A percentile compares a stretch with the other conserved stretches of the same genome.
phyloP scores from a whole-genome alignment of 2,797 vertebrate genomes.

The Paguma larvata region DNA sequence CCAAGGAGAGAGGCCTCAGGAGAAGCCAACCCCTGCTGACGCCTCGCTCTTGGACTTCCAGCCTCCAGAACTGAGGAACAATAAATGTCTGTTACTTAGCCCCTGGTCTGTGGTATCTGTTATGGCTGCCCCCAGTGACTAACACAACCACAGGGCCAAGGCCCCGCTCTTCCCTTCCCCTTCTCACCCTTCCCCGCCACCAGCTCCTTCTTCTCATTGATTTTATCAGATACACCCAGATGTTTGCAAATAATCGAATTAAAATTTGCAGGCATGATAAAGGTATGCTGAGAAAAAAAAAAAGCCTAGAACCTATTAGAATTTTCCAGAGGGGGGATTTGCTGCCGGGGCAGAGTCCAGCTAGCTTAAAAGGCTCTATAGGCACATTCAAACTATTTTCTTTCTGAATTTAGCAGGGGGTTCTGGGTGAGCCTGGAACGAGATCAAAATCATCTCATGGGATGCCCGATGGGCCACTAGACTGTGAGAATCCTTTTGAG shows the following conservation, averaged over 20 bases:
- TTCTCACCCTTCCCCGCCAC: background rate
- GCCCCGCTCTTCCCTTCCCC: background rate
- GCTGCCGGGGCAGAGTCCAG: too few species aligned
- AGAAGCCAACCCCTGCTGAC: background rate
- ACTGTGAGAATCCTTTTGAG: background rate
- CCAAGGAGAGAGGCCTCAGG: background rate
- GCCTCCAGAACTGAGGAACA: background rate
- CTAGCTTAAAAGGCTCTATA: background rate
- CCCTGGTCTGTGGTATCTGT: background rate
- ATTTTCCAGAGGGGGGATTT: background rate
- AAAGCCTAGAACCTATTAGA: background rate
- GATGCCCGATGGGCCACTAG: background rate
- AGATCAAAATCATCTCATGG: background rate
- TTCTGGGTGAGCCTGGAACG: background rate
- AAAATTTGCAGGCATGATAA: background rate
- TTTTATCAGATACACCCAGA: background rate
- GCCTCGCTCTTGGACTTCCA: background rate
- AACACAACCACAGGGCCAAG: background rate
- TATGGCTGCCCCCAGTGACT: background rate
- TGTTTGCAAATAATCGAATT: background rate
- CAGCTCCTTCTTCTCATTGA: background rate
- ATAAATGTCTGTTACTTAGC: background rate
- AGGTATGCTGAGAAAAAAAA: background rate
- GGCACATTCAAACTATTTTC: background rate
- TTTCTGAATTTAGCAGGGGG: background rate